Evolutionary conservation across 2,797 vertebrate species (phyloP).

Genomic region (Triplophysa yarkandensis): DNA sequence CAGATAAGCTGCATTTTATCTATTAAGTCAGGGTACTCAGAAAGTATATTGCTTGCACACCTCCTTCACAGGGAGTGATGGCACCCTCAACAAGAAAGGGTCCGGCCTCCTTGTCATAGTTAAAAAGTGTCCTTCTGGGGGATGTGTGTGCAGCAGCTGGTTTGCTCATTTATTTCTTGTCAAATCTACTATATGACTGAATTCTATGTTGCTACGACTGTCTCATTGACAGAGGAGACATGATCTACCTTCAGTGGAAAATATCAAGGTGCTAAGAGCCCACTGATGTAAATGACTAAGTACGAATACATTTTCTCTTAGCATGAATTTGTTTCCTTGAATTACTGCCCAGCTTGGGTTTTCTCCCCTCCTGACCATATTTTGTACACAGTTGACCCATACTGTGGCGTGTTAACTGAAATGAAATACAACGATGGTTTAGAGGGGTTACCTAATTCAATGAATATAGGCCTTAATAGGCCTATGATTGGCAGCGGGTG

Average conservation of each 20-base stretch:
- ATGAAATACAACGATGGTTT: background rate
- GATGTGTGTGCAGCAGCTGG: background rate
- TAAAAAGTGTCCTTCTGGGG: too few species aligned
- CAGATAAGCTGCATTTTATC: background rate
- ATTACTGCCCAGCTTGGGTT: background rate
- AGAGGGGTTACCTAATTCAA: background rate
- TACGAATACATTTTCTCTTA: too few species aligned
- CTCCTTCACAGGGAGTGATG: background rate
- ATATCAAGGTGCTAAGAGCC: background rate
- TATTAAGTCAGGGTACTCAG: background rate
- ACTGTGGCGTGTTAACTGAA: background rate
- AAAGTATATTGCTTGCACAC: background rate
- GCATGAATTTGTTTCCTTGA: too few species aligned
- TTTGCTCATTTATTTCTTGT: background rate
- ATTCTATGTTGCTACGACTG: background rate
- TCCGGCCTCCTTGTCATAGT: background rate
- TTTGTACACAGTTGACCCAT: background rate
- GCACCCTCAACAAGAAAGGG: background rate
- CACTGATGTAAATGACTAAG: too few species aligned
- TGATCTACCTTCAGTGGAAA: background rate
- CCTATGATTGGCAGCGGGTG: background rate
- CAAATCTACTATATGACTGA: background rate
- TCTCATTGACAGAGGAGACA: too few species aligned
- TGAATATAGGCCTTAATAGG: background rate
- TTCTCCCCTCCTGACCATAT: slow-evolving; percentile 11